phyloP scores from a whole-genome alignment of 2,113 vertebrate species.

The Microcebus tavaratra region DNA sequence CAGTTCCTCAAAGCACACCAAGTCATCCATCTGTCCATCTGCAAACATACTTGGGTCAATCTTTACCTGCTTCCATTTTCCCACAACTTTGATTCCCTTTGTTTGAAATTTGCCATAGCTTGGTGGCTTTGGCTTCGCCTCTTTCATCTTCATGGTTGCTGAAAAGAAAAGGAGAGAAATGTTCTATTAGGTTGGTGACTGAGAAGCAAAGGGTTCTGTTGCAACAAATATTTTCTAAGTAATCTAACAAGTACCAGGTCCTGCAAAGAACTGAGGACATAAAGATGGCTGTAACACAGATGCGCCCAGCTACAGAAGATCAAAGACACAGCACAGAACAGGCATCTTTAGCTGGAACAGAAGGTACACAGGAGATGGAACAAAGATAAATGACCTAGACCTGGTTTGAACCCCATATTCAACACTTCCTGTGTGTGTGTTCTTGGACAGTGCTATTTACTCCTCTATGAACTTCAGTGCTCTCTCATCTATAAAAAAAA shows the following conservation, averaged over 20 bases:
- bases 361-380: rapidly evolving
- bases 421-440: background rate
- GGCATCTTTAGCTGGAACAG: background rate
- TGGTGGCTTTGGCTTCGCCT: constrained; percentile 68
- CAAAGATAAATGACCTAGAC: rapidly evolving
- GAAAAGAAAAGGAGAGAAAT: background rate
- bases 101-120: constrained; percentile 74
- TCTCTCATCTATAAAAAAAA: background rate
- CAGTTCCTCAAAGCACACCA: constrained; percentile 96
- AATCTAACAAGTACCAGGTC: background rate
- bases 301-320: background rate
- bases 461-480: background rate
- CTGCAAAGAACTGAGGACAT: background rate
- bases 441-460: background rate
- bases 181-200: background rate
- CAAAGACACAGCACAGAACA: background rate
- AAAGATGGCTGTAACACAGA: background rate
- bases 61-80: constrained; percentile 91
- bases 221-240: background rate
- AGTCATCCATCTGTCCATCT: constrained; percentile 89
- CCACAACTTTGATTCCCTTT: constrained; percentile 89
- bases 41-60: constrained; percentile 91
- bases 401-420: background rate
- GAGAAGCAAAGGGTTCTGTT: background rate
- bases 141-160: constrained; percentile 88